These are phyloP conservation scores for Orchesella cincta DNA, from an alignment of 1,140 invertebrate species.

Conservation along the genomic window DNA sequence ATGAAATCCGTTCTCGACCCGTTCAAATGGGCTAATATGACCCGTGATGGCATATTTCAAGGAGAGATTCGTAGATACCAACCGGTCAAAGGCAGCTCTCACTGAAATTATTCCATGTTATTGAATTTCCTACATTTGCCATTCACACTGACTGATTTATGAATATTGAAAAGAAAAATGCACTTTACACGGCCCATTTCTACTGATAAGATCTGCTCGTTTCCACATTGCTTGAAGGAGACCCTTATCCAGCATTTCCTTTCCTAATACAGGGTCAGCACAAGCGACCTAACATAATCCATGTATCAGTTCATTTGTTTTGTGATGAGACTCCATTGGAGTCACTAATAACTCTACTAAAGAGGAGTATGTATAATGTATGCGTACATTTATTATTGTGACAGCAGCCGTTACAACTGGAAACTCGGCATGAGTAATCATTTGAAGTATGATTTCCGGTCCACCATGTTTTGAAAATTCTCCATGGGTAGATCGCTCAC, in stretches of 20 bases:
- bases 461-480: conserved; percentile 39
- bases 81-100: conserved; percentile 34
- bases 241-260: conserved; percentile 38
- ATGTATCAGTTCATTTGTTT: too few species aligned
- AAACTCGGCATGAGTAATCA: conserved; percentile 39
- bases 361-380: background rate
- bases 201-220: conserved; percentile 41
- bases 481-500: conserved; percentile 1
- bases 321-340: too few species aligned
- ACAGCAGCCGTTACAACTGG: conserved; percentile 30
- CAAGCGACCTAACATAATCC: too few species aligned
- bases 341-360: too few species aligned
- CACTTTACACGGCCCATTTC: conserved; percentile 38
- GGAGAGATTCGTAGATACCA: conserved; percentile 39
- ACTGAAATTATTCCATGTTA: conserved; percentile 25
- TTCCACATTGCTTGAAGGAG: conserved; percentile 43
- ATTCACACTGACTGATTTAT: too few species aligned
- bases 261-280: background rate
- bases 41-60: conserved; percentile 42
- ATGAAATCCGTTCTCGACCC: conserved; percentile 35
- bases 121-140: background rate
- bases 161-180: background rate
- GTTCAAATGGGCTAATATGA: conserved; percentile 42
- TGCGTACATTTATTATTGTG: conserved; percentile 40
- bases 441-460: conserved; percentile 6